A percentile compares a stretch with the other conserved stretches of the same genome.
Conservation (phyloP, 2,888 invertebrate genomes). For the Pycnomerus fuliginosus region DNA sequence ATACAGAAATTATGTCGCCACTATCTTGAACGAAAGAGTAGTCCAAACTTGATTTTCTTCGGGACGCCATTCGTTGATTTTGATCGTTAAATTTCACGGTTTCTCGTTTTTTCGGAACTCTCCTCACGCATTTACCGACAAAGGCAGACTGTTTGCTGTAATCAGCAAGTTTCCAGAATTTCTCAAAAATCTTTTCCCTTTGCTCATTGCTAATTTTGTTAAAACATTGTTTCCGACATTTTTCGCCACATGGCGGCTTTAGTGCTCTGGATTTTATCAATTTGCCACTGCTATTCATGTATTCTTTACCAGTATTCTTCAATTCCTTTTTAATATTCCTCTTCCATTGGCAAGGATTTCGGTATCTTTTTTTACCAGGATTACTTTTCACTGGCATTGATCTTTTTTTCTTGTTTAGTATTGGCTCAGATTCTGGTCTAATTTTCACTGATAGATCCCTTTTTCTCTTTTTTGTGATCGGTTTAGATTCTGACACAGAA, state of each 20-base stretch:
- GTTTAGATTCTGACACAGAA: no score
- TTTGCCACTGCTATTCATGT: background rate
- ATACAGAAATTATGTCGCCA: conserved; percentile 4
- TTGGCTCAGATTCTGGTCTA: no score
- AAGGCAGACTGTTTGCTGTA: conserved; percentile 1
- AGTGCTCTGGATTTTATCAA: conserved; percentile 2
- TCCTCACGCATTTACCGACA: conserved; percentile 1
- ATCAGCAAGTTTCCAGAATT: conserved; percentile 1
- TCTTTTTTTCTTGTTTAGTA: background rate
- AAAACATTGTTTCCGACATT: conserved; percentile 3
- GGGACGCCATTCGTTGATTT: background rate
- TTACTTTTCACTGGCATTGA: background rate
- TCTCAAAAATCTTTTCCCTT: background rate
- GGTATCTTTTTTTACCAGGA: background rate
- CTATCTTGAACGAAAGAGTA: no score
- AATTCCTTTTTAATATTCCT: background rate
- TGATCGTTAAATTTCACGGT: background rate
- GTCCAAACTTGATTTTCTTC: background rate
- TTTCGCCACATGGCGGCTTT: conserved; percentile 4
- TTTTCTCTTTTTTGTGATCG: no score
- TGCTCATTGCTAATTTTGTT: conserved; percentile 1
- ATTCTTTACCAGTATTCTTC: conserved; percentile 4
- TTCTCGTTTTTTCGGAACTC: conserved; percentile 2
- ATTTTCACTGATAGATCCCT: no score
- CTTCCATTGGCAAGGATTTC: background rate